Evolutionary conservation across 2,888 invertebrate species (phyloP), one percentile per base, ranked within the genome.

Genomic region (Xestia c-nigrum): DNA sequence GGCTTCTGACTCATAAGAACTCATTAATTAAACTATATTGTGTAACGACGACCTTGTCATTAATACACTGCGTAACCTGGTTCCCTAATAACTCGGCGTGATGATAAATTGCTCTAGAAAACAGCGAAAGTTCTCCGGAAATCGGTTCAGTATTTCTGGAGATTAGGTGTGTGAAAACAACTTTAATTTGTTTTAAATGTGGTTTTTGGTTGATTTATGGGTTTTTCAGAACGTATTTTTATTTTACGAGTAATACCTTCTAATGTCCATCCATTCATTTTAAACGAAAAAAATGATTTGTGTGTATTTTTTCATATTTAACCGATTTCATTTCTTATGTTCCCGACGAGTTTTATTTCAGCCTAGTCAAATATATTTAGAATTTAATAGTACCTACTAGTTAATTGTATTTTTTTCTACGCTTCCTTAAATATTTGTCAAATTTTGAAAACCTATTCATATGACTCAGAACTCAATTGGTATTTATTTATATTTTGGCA

Each of bases 41-140:
- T 72, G 47, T 72, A 70, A 73, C 38, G 2, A 0, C n/a, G 80
- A 71, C 84, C 83, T 83, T 74, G 78, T 63, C 52, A 63, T 78
- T 81, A 63, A 63, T 77, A 71, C 46, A 55, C 38, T 70, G 3
- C 38, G 65, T 74, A 80, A 46, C 80, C 78, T 63, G 55, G 72
- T 73, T 76, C 80, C 80, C 83, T 85, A 72, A 75, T 69, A 86
- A 64, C 64, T 52, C 43, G 47, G 10, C 43, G 59, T 73, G 19
- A 76, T 77, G 78, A 85, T 83, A 86, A 80, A 87, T 85, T 61
- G 74, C 75, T 83, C 59, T 83, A 72, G n/a, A 70, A 71, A 78
- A 78, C 69, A 73, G 80, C 52, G 85, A 83, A 74, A 87, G 85
- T 87, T 38, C 80, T 47, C 74, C 67, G 21, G 9, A 79, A 80